phyloP scores from a whole-genome alignment of 2,797 vertebrate genomes.

The Scolopax bukidnonensis region DNA sequence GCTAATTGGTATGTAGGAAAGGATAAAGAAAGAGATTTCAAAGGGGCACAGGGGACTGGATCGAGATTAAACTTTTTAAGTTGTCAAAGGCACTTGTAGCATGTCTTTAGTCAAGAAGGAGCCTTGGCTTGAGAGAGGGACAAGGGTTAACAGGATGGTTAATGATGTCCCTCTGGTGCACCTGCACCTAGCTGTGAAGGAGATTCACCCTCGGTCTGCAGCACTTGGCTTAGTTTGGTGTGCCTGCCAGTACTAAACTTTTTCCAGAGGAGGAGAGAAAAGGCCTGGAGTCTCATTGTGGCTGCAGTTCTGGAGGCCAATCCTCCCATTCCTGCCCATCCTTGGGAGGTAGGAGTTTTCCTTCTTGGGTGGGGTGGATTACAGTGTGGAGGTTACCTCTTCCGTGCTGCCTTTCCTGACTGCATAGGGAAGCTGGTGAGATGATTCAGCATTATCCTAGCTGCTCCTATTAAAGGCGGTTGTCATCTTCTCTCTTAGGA shows the following conservation, averaged over 20 bases:
- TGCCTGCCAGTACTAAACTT: not conserved
- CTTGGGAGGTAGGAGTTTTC: not conserved
- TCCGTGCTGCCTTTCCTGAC: not conserved
- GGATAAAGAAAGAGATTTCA: not conserved
- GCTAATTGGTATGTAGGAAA: not conserved
- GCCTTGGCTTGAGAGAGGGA: not conserved
- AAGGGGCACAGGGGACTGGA: not conserved
- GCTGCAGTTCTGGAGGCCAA: not conserved
- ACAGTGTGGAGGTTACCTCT: not conserved
- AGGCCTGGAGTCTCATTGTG: not conserved
- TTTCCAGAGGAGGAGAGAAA: not conserved
- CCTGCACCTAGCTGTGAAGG: no score
- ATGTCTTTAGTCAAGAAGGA: not conserved
- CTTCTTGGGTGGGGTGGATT: not conserved
- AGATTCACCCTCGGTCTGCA: not conserved
- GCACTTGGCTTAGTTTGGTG: not conserved
- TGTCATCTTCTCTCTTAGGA: not conserved
- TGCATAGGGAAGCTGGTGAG: not conserved
- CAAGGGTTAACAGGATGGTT: not conserved
- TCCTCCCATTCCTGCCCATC: not conserved
- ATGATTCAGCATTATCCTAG: not conserved
- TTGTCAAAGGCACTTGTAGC: not conserved
- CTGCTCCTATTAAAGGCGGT: not conserved
- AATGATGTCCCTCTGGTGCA: no score
- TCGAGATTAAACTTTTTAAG: not conserved